Evolutionary conservation across 2,888 invertebrate species (phyloP), one percentile per base, ranked within the genome.

Genomic region (Endomychus coccineus): DNA sequence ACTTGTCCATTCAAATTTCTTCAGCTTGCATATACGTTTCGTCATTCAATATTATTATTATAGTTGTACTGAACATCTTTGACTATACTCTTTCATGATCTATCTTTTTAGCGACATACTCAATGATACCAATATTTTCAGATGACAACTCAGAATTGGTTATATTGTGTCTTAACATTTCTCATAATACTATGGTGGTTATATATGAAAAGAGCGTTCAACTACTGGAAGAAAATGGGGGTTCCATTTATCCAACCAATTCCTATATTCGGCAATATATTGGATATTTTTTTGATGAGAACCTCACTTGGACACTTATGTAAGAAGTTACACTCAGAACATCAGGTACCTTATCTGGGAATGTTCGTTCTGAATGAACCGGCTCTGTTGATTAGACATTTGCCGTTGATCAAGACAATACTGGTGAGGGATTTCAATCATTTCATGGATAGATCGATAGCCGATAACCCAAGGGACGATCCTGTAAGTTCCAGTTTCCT

Each of bases 361-460:
- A 60, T 69, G 29, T 70, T 64, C 44, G 61, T 66, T 19, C 59
- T 68, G 29, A 60, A 67, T 39, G 64, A 63, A 32, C 70, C 70
- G 0, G 61, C 61, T 19, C 34, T 70, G 1, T 38, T 70, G 2
- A 43, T 69, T 1, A 52, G 65, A 2, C 67, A 68, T 44, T 65
- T 66, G 0, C 61, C 67, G 10, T 40, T 67, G 3, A 65, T 69
- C 25, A 68, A 67, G 43, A 51, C 58, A 3, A 49, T 68, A 16
- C 46, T 68, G 39, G 61, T 69, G 2, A 59, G 63, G 24, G 68
- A 69, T 43, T 70, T 70, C 34, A 58, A 63, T 2, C 58, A 64
- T 43, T 70, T 70, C 45, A 56, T 58, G 2, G 65, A 70, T 40
- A 56, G 70, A 32, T 64, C 65, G 24, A 60, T 67, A 25, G 59